Conservation (phyloP, 2,888 invertebrate species). For the Sericinus montela region DNA sequence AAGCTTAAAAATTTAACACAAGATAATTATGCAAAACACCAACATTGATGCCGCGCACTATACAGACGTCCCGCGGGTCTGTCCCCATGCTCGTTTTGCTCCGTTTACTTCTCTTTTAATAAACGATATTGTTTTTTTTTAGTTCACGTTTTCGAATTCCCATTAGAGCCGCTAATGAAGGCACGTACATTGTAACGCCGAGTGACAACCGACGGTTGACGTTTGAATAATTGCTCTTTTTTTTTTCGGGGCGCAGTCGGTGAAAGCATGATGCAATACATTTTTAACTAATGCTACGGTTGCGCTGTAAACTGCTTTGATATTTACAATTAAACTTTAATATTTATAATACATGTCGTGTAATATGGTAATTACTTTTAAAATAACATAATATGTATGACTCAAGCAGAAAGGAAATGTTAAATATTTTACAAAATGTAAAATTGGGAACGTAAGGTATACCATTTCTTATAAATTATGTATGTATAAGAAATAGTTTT, state of each 20-base stretch:
- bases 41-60: conserved; percentile 11
- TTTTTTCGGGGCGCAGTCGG: conserved; percentile 22
- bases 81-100: conserved; percentile 27
- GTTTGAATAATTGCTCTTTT: conserved; percentile 29
- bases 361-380: no score
- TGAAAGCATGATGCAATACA: neutral
- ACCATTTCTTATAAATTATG: no score
- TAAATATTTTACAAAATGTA: no score
- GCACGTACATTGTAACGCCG: conserved; percentile 25
- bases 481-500: no score
- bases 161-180: conserved; percentile 45
- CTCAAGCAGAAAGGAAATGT: no score
- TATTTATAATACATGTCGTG: no score
- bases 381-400: no score
- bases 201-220: conserved; percentile 30
- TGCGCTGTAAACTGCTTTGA: neutral
- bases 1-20: neutral
- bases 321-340: no score
- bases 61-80: conserved; percentile 29
- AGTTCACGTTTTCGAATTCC: conserved; percentile 54
- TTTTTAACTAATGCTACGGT: neutral
- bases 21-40: neutral
- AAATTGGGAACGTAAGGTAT: no score
- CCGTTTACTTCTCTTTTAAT: conserved; percentile 39
- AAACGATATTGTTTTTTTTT: conserved; percentile 32